phyloP scores from a whole-genome alignment of 2,797 vertebrate genomes.

The Acanthiza pusilla region DNA sequence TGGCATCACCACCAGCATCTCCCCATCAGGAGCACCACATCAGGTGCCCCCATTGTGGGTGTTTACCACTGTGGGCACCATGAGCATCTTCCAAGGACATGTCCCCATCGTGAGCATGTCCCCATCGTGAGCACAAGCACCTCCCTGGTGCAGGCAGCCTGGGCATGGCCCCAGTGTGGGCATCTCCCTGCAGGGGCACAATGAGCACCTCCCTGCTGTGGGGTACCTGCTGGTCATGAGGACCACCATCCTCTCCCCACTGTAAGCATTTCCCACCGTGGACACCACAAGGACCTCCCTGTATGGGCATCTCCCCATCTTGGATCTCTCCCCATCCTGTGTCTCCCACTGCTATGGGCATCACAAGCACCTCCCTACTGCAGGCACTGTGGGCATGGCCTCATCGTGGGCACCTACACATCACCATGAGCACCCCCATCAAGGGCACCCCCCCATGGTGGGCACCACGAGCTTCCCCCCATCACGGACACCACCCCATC shows the following conservation, averaged over 20 bases:
- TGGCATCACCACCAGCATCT: neutral
- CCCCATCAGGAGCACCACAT: too few relatives aligned
- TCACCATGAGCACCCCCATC: neutral
- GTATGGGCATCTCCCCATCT: neutral
- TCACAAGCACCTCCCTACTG: neutral
- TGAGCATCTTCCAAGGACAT: neutral
- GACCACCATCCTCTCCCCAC: neutral
- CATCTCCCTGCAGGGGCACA: neutral
- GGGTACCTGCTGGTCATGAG: neutral
- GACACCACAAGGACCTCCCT: neutral
- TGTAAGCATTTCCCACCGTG: neutral
- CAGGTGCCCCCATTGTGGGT: neutral
- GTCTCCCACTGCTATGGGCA: rapidly evolving
- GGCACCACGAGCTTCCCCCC: neutral
- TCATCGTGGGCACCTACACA: neutral
- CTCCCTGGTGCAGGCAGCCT: neutral
- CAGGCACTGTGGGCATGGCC: neutral
- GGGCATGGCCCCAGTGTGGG: neutral
- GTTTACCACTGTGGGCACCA: too few relatives aligned
- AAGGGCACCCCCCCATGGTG: too few relatives aligned
- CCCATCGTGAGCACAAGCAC: rapidly evolving
- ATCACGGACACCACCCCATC: neutral
- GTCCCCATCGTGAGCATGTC: too few relatives aligned
- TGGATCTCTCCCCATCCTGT: neutral
- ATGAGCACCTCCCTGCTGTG: rapidly evolving